Evolutionary conservation across 2,888 invertebrate genomes (phyloP), one percentile per base, ranked within the genome.

Genomic region (Lobophora halterata): DNA sequence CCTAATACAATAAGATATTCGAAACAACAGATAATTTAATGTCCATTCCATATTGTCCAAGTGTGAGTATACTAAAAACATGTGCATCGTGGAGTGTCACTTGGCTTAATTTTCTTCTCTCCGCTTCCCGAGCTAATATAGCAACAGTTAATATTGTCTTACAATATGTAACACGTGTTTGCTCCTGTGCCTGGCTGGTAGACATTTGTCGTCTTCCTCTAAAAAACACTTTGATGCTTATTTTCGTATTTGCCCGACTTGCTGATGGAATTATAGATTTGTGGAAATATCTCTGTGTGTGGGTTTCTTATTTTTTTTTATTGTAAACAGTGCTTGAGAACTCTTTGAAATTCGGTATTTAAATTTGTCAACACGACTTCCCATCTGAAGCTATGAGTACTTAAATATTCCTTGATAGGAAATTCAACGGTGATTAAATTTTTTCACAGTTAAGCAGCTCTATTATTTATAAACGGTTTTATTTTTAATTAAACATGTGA

Each of bases 141-240:
- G 75, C 74, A 71, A 72, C 77, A 70, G 73, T 83, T 77, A 79
- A 85, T 83, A 80, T 81, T 85, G 83, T 85, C 77, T 71, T 71
- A 83, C 85, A 83, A 81, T 85, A 76, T 80, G 80, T 72, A 79
- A 86, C 86, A 86, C 65, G 70, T 86, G 86, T 86, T 82, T 68
- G 80, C 77, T 68, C 70, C 79, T 74, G 75, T 67, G 75, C 66
- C 67, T 70, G 67, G 70, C 69, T 73, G 75, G 65, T 73, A 68
- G 76, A 81, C 79, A 82, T 81, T 82, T 80, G 81, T 81, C 75
- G 78, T 71, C 73, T 79, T 74, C 71, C 67, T 76, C 71, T 81
- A 81, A 83, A 83, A 83, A 82, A 83, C 73, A 76, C 85, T 85
- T 86, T 85, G 85, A 85, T 76, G 82, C 77, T 82, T 85, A 86